Evolutionary conservation across 2,888 invertebrate genomes (phyloP).

Genomic region (Lysandra coridon): DNA sequence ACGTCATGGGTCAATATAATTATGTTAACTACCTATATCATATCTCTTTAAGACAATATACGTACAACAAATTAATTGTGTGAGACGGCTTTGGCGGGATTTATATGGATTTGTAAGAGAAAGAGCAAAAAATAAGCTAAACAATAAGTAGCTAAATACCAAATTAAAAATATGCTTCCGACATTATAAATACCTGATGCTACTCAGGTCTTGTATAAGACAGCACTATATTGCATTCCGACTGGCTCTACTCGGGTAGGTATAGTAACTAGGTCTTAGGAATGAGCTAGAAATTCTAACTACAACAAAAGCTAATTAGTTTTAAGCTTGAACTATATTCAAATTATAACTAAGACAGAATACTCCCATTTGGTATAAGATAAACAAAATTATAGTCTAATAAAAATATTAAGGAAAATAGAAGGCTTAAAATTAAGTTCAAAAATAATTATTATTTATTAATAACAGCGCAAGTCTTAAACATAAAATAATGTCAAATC

Average conservation of each 20-base stretch:
- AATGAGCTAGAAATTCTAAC: background rate
- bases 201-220: background rate
- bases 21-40: too few species aligned
- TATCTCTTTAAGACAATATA: too few species aligned
- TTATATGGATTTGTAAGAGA: background rate
- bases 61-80: background rate
- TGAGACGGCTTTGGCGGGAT: too few species aligned
- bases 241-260: background rate
- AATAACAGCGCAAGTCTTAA: background rate
- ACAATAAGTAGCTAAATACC: too few species aligned
- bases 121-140: background rate
- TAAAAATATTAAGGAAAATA: background rate
- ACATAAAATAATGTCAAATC: background rate
- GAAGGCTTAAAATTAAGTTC: background rate
- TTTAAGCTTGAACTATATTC: background rate
- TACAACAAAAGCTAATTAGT: conserved; percentile 2
- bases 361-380: background rate
- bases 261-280: background rate
- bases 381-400: background rate
- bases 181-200: background rate
- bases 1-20: too few species aligned
- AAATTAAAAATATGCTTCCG: background rate
- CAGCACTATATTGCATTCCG: background rate
- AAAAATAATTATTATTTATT: too few species aligned
- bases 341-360: background rate